phyloP scores from a whole-genome alignment of 2,797 vertebrate species.

The Anabacerthia variegaticeps region DNA sequence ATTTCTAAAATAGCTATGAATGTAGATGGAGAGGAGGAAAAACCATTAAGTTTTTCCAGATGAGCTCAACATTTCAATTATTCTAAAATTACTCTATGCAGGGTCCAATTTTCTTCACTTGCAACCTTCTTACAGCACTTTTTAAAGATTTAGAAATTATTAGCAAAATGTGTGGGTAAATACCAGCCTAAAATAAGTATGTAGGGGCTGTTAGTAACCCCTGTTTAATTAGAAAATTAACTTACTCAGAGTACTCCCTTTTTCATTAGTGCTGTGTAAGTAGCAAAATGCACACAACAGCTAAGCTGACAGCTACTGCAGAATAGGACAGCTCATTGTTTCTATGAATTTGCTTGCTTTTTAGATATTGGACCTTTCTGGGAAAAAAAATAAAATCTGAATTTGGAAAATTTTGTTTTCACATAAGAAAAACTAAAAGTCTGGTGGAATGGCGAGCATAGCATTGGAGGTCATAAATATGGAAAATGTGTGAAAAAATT shows the following conservation, averaged over 20 bases:
- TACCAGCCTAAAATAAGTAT: background rate
- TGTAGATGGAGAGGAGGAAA: background rate
- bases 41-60: background rate
- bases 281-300: background rate
- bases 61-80: background rate
- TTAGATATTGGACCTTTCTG: background rate
- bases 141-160: background rate
- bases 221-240: slow-evolving; percentile 32
- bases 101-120: slow-evolving; percentile 11
- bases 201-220: background rate
- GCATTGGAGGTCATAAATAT: background rate
- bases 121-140: background rate
- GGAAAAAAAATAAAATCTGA: background rate
- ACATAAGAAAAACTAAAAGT: background rate
- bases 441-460: background rate
- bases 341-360: background rate
- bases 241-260: background rate
- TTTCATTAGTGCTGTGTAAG: background rate
- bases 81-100: background rate
- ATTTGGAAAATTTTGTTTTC: background rate
- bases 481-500: background rate
- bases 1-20: background rate
- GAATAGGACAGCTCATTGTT: background rate
- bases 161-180: background rate
- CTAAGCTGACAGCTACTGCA: background rate